A percentile compares a stretch with the other conserved stretches of the same genome.
Conservation (phyloP, 2,888 invertebrate genomes). For the Leptopilina myrica region DNA sequence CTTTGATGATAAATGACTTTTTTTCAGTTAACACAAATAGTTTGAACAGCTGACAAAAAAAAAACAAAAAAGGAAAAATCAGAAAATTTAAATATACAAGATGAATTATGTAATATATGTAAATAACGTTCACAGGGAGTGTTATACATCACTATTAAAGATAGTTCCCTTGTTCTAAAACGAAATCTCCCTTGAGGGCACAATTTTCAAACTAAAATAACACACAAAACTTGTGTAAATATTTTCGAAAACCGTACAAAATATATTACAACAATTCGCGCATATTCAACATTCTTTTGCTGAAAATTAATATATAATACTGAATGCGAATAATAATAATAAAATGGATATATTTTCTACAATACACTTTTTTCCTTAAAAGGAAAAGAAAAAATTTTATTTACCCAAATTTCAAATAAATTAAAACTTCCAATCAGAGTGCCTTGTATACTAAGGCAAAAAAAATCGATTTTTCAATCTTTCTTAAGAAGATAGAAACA, state of each 20-base stretch:
- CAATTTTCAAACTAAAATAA: neutral
- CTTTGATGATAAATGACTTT: neutral
- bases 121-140: neutral
- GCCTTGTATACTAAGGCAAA: too few species aligned
- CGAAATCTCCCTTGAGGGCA: neutral
- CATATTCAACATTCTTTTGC: neutral
- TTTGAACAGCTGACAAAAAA: neutral
- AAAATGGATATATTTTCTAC: neutral
- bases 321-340: neutral
- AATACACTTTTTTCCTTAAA: too few species aligned
- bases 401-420: too few species aligned
- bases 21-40: neutral
- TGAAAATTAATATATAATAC: neutral
- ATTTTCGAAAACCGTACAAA: neutral
- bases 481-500: neutral
- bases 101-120: constrained; percentile 1
- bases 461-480: too few species aligned
- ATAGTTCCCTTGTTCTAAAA: constrained; percentile 5
- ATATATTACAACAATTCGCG: neutral
- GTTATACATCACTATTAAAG: constrained; percentile 13
- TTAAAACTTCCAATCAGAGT: too few species aligned
- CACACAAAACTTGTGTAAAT: neutral
- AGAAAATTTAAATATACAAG: neutral
- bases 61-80: neutral
- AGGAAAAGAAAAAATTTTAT: too few species aligned